These are phyloP conservation scores for Myanophis thanlyinensis DNA, from an alignment of 2,113 vertebrate species.

Conservation along the genomic window DNA sequence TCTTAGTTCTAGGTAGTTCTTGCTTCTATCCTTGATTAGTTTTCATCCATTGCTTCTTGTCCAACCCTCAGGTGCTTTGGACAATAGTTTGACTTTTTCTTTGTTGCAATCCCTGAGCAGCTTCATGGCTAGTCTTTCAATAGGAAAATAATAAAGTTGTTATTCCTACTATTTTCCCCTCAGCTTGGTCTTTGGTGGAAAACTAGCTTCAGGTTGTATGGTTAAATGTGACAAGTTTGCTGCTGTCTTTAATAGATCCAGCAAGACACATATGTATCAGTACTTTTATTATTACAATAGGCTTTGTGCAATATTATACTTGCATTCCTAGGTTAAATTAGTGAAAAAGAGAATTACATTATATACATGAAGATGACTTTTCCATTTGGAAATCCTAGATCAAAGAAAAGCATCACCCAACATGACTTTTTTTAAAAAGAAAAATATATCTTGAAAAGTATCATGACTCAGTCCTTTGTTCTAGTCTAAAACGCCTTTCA, in stretches of 20 bases:
- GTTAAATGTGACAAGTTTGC: background rate
- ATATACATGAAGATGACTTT: background rate
- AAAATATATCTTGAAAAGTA: background rate
- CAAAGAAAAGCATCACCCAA: background rate
- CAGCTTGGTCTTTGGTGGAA: background rate
- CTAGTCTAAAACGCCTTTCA: too few relatives aligned
- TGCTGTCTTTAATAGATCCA: background rate
- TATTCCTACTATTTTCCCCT: background rate
- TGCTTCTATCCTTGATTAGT: too few relatives aligned
- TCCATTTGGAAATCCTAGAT: background rate
- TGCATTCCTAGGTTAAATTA: background rate
- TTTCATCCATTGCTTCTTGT: too few relatives aligned
- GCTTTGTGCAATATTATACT: background rate
- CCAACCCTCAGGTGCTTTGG: too few relatives aligned
- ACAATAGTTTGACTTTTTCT: too few relatives aligned
- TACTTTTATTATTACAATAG: background rate
- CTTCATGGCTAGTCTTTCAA: too few relatives aligned
- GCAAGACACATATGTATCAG: background rate
- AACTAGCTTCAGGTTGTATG: background rate
- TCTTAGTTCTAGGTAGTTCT: too few relatives aligned
- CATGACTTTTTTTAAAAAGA: background rate
- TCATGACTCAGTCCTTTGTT: background rate
- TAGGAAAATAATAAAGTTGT: background rate
- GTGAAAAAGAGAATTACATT: background rate
- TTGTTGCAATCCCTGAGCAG: too few relatives aligned